These are phyloP conservation scores for Sebastes iracundus DNA, from an alignment of 2,797 vertebrate species.

Conservation along the genomic window DNA sequence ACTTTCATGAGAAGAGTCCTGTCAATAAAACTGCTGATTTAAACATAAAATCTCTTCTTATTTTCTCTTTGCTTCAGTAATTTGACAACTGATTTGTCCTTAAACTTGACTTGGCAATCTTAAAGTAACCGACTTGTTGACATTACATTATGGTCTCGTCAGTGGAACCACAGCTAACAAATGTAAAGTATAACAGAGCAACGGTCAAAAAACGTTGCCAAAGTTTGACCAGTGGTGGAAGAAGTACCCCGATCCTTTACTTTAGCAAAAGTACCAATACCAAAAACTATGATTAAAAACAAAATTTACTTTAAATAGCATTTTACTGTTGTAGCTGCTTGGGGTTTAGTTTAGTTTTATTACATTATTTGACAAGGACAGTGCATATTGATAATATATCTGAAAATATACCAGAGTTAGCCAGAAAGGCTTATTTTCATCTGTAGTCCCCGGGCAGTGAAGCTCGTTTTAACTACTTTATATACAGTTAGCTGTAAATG, in stretches of 20 bases:
- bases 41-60: background rate
- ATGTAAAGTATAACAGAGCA: background rate
- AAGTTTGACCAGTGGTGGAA: background rate
- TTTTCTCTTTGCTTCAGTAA: background rate
- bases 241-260: background rate
- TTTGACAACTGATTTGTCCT: background rate
- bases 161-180: background rate
- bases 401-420: no score
- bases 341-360: background rate
- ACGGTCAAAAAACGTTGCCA: rapidly evolving
- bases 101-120: no score
- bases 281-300: rapidly evolving
- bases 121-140: background rate
- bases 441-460: no score
- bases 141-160: background rate
- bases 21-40: background rate
- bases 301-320: background rate
- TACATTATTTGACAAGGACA: no score
- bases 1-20: background rate
- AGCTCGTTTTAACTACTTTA: background rate
- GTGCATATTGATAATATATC: no score
- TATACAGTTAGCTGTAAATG: background rate
- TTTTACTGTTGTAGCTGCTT: background rate
- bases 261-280: background rate
- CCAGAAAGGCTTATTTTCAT: no score